Evolutionary conservation across 1,140 invertebrate species (phyloP), one percentile per base, ranked within the genome.

Genomic region (Temnothorax longispinosus): DNA sequence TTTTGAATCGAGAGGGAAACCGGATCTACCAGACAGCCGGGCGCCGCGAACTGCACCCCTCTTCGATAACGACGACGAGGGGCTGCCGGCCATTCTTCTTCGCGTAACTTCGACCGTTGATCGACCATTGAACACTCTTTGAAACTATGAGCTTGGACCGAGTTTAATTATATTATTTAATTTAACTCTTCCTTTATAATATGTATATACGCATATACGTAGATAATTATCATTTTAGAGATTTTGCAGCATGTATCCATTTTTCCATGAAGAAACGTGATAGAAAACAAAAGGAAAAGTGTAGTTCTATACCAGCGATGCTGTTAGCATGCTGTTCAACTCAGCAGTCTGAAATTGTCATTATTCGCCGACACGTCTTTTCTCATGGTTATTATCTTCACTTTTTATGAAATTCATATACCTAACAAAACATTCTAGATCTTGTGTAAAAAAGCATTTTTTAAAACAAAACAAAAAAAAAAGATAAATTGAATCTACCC

Each of bases 21-120:
- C 90, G 88, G 91, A 92, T 88, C 81, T 92, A 94, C 89, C 92
- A 94, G 94, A 94, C 94, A 93, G 93, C 90, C 91, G 88, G 93
- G 92, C 94, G 93, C 93, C 94, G 88, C 89, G 85, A 54, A 89
- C 92, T 91, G 89, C 89, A 91, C 89, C 90, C 92, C 88, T 90
- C 89, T 90, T 92, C 60, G 35, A 44, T 69, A 56, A 86, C 62
- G 41, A 56, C 11, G 27, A 67, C 64, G 58, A 77, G 80, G 56
- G 85, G 62, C 75, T 85, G 85, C 50, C 86, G 85, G 50, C 52
- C 64, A 56, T 85, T 69, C 56, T 54, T 81, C 21, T 69, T 27
- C 38, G 15, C 13, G 41, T 82, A 82, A 56, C 47, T 71, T 77
- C 18, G 15, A 3, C 27, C 75, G 41, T 41, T 5, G 44, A 64